These are phyloP conservation scores for Junonia oenone DNA, from an alignment of 2,888 invertebrate genomes.

Conservation along the genomic window DNA sequence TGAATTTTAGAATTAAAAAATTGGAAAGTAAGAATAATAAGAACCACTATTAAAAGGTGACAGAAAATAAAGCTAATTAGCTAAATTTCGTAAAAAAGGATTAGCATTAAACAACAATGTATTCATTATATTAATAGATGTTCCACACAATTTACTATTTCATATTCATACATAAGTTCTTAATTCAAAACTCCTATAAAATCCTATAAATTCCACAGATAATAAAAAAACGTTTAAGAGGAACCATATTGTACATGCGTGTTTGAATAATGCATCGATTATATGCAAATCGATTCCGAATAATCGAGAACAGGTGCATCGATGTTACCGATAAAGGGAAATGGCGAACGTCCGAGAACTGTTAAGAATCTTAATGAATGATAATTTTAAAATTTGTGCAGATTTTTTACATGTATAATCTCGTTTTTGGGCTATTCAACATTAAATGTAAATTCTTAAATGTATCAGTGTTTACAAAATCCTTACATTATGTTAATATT, in stretches of 20 bases:
- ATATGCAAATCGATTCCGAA: conserved; percentile 40
- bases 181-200: background rate
- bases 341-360: conserved; percentile 13
- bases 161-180: no score
- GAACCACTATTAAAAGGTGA: no score
- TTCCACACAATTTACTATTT: no score
- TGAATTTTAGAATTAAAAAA: no score
- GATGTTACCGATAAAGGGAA: conserved; percentile 14
- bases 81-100: no score
- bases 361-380: conserved; percentile 13
- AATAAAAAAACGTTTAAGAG: background rate
- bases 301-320: conserved; percentile 32
- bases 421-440: background rate
- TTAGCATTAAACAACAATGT: no score
- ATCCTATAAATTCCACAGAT: background rate
- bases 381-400: conserved; percentile 1
- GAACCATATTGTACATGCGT: conserved; percentile 40
- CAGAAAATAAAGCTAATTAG: no score
- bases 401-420: background rate
- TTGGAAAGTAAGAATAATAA: no score
- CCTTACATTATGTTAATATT: no score
- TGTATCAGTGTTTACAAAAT: no score
- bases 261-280: conserved; percentile 34
- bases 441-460: background rate
- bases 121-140: no score